Conservation (phyloP, 1,140 invertebrate genomes). For the Ceratosolen fusciceps region DNA sequence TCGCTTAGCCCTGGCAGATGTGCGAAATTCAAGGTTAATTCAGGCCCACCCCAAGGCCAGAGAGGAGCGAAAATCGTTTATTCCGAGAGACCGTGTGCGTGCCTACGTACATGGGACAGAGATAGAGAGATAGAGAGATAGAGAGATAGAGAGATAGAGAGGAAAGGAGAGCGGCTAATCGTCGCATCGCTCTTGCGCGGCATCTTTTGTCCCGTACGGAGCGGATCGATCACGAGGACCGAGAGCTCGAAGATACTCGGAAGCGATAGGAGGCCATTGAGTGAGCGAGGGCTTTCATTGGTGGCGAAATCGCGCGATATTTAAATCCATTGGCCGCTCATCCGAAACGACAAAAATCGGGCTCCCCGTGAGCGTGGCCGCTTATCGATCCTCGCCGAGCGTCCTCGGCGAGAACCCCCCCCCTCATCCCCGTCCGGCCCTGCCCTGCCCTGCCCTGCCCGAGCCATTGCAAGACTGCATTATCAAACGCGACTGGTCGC, state of each 20-base stretch:
- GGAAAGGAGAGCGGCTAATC: slow-evolving; percentile 3
- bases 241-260: background rate
- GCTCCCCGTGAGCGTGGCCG: too few species aligned
- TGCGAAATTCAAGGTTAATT: slow-evolving; percentile 66
- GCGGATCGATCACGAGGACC: background rate
- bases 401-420: too few species aligned
- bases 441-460: too few species aligned
- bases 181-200: background rate
- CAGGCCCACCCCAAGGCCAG: background rate
- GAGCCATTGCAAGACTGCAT: too few species aligned
- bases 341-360: background rate
- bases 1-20: slow-evolving; percentile 65
- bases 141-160: too few species aligned
- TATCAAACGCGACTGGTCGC: background rate
- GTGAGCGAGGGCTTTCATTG: background rate
- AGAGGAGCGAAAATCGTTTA: background rate
- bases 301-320: background rate
- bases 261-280: background rate
- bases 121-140: too few species aligned
- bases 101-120: too few species aligned
- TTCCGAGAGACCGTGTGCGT: too few species aligned
- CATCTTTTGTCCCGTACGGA: background rate
- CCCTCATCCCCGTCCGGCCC: too few species aligned
- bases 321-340: background rate
- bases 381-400: too few species aligned